phyloP scores from a whole-genome alignment of 2,888 invertebrate genomes.

The Apodemia duryi region DNA sequence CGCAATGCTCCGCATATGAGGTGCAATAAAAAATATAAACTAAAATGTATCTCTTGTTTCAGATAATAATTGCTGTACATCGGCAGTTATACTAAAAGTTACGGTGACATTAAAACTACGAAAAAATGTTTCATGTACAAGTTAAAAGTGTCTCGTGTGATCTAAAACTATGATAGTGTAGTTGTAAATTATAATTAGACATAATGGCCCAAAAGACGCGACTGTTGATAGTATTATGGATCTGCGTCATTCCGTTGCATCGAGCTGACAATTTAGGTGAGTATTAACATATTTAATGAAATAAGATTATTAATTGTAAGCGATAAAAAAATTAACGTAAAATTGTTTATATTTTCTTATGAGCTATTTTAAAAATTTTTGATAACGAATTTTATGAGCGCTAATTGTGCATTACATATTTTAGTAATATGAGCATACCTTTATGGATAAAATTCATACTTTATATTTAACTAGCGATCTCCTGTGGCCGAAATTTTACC shows the following conservation, averaged over 20 bases:
- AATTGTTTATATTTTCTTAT: no score
- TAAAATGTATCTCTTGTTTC: background rate
- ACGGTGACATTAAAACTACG: background rate
- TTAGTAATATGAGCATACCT: no score
- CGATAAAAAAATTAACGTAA: no score
- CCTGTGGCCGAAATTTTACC: no score
- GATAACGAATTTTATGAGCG: no score
- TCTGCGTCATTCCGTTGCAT: constrained; percentile 60
- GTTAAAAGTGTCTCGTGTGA: constrained; percentile 16
- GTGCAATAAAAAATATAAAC: background rate
- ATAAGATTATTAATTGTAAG: no score
- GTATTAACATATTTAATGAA: constrained; percentile 29
- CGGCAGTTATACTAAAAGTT: background rate
- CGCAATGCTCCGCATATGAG: no score
- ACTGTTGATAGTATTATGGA: constrained; percentile 58
- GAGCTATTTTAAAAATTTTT: no score
- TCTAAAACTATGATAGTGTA: constrained; percentile 21
- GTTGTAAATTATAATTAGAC: constrained; percentile 23
- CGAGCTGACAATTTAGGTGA: constrained; percentile 71
- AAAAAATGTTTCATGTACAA: constrained; percentile 16
- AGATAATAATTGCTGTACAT: background rate
- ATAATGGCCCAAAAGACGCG: constrained; percentile 55
- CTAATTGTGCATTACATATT: no score
- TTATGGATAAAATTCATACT: no score
- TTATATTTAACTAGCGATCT: no score